phyloP scores from a whole-genome alignment of 2,888 invertebrate species.

The Lithophane semibrunnea region DNA sequence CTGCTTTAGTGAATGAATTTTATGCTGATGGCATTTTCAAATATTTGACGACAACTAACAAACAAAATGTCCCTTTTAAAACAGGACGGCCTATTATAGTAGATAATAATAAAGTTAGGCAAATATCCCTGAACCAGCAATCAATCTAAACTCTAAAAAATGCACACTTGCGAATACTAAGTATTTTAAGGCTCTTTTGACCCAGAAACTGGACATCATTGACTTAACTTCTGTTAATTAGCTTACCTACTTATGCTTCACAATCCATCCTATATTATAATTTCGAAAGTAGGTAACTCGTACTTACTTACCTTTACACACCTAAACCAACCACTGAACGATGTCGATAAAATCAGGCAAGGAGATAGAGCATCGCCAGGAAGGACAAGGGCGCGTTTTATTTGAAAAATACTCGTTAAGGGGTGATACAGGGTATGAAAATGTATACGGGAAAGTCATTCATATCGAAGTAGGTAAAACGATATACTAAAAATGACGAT shows the following conservation, averaged over 20 bases:
- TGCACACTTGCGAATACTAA: not conserved
- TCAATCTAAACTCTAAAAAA: not conserved
- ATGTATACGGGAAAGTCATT: too few species aligned
- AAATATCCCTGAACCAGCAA: not conserved
- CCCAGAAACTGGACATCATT: not conserved
- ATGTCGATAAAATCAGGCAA: too few species aligned
- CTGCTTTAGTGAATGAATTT: not conserved
- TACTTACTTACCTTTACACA: too few species aligned
- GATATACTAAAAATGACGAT: too few species aligned
- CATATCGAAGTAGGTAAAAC: too few species aligned
- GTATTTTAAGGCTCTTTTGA: not conserved
- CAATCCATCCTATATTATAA: too few species aligned
- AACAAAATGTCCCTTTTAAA: not conserved
- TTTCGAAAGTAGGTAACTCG: too few species aligned
- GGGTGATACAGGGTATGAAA: too few species aligned
- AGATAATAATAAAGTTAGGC: not conserved
- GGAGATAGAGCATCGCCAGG: too few species aligned
- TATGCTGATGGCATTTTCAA: not conserved
- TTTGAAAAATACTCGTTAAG: too few species aligned
- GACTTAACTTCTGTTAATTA: not conserved
- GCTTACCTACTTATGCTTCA: not conserved
- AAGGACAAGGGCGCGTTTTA: too few species aligned
- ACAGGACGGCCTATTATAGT: not conserved
- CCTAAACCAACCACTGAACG: too few species aligned
- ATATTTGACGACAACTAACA: conserved; percentile 1